Percentiles rank a stretch among this genome's conserved stretches.
phyloP scores from a whole-genome alignment of 2,888 invertebrate species.

The Papilio gigon region DNA sequence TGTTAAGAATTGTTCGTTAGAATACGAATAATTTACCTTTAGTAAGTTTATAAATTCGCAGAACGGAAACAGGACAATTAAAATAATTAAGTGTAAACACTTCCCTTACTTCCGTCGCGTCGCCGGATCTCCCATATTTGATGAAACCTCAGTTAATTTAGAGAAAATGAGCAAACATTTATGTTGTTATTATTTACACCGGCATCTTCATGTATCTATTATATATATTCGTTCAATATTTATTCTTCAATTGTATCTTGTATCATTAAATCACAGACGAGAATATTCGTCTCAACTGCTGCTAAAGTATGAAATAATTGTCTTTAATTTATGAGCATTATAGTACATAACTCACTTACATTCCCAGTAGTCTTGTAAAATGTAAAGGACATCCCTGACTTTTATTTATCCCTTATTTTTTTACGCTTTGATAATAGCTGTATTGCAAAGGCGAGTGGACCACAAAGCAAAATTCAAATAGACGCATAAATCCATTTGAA shows the following conservation, averaged over 20 bases:
- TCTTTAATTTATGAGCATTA: no score
- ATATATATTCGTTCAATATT: neutral
- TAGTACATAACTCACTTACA: no score
- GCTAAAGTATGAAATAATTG: no score
- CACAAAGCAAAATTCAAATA: constrained; percentile 21
- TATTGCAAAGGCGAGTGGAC: neutral
- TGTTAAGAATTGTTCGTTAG: neutral
- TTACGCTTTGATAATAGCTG: neutral
- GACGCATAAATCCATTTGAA: constrained; percentile 15
- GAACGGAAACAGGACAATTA: constrained; percentile 18
- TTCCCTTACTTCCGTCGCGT: constrained; percentile 2
- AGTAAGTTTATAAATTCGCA: constrained; percentile 8
- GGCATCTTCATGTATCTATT: neutral
- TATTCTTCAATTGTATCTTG: neutral
- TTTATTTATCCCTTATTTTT: neutral
- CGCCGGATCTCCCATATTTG: constrained; percentile 3
- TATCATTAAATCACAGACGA: neutral
- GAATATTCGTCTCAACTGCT: no score
- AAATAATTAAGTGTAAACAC: constrained; percentile 27
- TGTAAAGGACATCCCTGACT: no score
- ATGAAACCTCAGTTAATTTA: constrained; percentile 17
- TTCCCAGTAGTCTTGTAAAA: no score
- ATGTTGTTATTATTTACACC: neutral
- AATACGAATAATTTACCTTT: neutral
- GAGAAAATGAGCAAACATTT: constrained; percentile 24